A percentile compares a stretch with the other conserved stretches of the same genome.
phyloP scores from a whole-genome alignment of 1,140 invertebrate species.

The Nixonia krombeini region DNA sequence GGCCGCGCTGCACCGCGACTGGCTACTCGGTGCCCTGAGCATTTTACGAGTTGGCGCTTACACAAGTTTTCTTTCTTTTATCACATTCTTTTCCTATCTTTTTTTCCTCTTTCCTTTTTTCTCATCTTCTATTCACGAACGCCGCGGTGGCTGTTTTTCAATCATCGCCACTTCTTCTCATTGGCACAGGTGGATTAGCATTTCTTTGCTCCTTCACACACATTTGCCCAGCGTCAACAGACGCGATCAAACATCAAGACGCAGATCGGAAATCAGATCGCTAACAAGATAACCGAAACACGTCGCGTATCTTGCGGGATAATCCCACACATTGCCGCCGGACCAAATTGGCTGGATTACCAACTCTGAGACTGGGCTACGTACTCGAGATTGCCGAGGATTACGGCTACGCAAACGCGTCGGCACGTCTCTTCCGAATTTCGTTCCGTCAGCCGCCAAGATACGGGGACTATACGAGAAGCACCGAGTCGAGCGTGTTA shows the following conservation, averaged over 20 bases:
- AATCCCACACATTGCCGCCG: constrained; percentile 45
- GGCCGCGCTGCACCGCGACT: not conserved
- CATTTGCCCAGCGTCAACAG: no score
- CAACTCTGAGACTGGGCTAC: constrained; percentile 42
- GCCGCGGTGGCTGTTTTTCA: no score
- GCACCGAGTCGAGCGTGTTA: constrained; percentile 17
- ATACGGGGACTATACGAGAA: not conserved
- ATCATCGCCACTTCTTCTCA: no score
- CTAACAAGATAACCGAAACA: constrained; percentile 37
- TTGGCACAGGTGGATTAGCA: no score
- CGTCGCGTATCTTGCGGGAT: constrained; percentile 36
- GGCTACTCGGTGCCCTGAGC: no score
- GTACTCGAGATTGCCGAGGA: constrained; percentile 49
- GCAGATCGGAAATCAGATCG: constrained; percentile 35
- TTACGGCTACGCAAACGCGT: constrained; percentile 42
- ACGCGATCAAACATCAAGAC: no score
- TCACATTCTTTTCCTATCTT: no score
- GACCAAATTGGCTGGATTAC: constrained; percentile 55
- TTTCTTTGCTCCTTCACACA: no score
- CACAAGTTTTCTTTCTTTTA: no score
- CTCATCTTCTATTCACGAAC: no score
- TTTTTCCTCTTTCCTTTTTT: no score
- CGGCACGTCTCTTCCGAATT: constrained; percentile 37
- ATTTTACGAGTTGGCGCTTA: constrained; percentile 34
- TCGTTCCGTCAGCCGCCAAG: constrained; percentile 35